Percentiles rank a stretch among this genome's conserved stretches.
phyloP scores from a whole-genome alignment of 2,888 invertebrate genomes.

The Ormyrus rosae region DNA sequence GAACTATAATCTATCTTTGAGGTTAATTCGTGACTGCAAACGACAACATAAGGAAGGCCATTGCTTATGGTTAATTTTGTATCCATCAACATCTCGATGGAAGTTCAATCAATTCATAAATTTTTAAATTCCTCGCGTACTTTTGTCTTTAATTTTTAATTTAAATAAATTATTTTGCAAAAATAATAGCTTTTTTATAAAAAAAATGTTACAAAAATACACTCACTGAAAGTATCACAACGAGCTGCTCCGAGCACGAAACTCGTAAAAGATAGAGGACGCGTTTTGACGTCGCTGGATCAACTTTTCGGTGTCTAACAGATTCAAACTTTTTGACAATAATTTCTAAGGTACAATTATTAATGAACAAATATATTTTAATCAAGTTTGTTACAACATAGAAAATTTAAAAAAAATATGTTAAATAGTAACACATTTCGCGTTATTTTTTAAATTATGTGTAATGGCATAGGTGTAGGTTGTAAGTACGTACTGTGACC shows the following conservation, averaged over 20 bases:
- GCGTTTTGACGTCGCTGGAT: not conserved
- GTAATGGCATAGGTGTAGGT: no score
- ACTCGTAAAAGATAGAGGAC: conserved; percentile 49
- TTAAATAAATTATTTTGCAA: conserved; percentile 29
- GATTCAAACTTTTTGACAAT: no score
- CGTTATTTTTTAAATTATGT: no score
- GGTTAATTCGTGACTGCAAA: conserved; percentile 50
- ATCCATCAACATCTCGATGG: conserved; percentile 62
- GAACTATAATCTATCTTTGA: conserved; percentile 12
- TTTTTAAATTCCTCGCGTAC: conserved; percentile 1
- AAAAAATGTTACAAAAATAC: conserved; percentile 36
- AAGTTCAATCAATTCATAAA: conserved; percentile 26
- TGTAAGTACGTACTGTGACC: no score
- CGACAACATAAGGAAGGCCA: conserved; percentile 25
- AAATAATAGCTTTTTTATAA: conserved; percentile 43
- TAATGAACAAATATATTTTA: no score
- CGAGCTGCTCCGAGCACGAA: conserved; percentile 37
- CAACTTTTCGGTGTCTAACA: no score
- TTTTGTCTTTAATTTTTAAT: not conserved
- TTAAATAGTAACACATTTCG: no score
- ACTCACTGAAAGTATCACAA: conserved; percentile 45
- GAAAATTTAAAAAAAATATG: no score
- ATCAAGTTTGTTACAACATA: no score
- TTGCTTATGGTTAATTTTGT: conserved; percentile 50
- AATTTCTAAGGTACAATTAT: no score